Percentiles rank a stretch among this genome's conserved stretches.
Conservation (phyloP, 1,140 invertebrate species). For the Carcinoscorpius rotundicauda region DNA sequence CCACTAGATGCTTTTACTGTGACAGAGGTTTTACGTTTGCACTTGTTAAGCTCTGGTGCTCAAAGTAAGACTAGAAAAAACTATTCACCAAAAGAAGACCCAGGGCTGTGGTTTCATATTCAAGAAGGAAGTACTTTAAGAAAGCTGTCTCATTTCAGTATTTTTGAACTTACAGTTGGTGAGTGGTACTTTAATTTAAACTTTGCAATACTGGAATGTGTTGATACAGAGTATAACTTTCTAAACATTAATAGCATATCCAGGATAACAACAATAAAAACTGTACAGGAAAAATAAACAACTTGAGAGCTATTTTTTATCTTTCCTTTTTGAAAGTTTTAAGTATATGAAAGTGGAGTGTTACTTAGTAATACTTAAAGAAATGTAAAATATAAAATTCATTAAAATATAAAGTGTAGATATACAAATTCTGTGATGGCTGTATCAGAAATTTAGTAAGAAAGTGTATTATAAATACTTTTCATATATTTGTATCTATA, state of each 20-base stretch:
- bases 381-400: too few species aligned
- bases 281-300: neutral
- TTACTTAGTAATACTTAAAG: too few species aligned
- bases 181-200: constrained; percentile 13
- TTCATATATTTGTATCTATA: too few species aligned
- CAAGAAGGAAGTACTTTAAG: constrained; percentile 56
- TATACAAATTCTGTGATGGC: too few species aligned
- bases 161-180: constrained; percentile 60
- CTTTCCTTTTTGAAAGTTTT: constrained; percentile 16
- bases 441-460: too few species aligned
- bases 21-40: constrained; percentile 76
- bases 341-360: too few species aligned
- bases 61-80: constrained; percentile 42
- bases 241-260: too few species aligned
- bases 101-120: constrained; percentile 59
- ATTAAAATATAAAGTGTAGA: too few species aligned
- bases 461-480: too few species aligned
- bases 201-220: too few species aligned
- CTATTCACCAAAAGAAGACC: constrained; percentile 70
- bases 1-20: constrained; percentile 71
- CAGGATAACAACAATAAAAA: too few species aligned
- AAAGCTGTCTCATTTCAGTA: constrained; percentile 47
- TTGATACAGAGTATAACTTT: too few species aligned
- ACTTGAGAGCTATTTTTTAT: constrained; percentile 3
- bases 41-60: constrained; percentile 77